Base-by-base conservation (phyloP, 2,888 invertebrate genomes). In the Aelia acuminata region DNA sequence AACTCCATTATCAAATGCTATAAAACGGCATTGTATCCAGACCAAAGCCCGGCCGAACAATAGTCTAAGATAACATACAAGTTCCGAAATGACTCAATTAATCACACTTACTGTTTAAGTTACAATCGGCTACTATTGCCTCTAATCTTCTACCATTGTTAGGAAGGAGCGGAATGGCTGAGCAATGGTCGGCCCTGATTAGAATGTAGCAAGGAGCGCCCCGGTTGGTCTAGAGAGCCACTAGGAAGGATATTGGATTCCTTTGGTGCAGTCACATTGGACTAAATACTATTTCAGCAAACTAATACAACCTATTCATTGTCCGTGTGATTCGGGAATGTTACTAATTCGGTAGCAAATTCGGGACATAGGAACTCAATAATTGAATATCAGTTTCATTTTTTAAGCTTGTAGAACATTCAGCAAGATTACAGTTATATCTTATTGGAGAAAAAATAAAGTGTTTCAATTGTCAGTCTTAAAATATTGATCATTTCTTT, bases 41-140 rank as follows among this genome's bases (percentile, higher is more conserved):
- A 70, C 15, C 7, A 31, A 35, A 18, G 63, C 63, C 18, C 3
- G 8, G 31, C 4, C 63, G 4, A 63, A 63, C 63, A 63, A 63
- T 63, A 35, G 63, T 18, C 7, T 70, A 70, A 70, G 63, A 70
- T 70, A 70, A 18, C 63, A 5, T 70, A 7, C 63, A 70, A 70
- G 63, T 35, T 35, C 31, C 35, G 4, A 70, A 70, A 70, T 70
- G 31, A 35, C 63, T 5, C 31, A 35, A 70, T 70, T 70, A 70
- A 70, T 70, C 63, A 70, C 18, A 18, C 31, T 70, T 70, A 35
- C 63, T 20, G 63, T 70, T 70, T 20, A 70, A 70, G 63, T 70
- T n/a, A n/a, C 26, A 4, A 35, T 18, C 35, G 63, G 35, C 18
- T 35, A 70, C 63, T 70, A 70, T 70, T 70, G 31, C 18, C 31